Percentiles rank a stretch among this genome's conserved stretches.
Conservation (phyloP, 2,888 invertebrate genomes). For the Oscheius sp. region DNA sequence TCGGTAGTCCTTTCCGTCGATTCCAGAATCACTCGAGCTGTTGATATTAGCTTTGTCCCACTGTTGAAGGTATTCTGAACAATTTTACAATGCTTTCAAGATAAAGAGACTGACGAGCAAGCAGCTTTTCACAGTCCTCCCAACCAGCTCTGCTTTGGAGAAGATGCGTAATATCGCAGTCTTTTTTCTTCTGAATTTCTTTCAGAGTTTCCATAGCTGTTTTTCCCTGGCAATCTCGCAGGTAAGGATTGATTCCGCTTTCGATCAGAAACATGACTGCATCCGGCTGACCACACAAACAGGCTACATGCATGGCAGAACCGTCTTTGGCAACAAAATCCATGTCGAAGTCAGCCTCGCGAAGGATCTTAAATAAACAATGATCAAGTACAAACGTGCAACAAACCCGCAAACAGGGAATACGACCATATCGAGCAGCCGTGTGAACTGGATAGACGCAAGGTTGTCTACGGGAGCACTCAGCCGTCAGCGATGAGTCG, state of each 20-base stretch:
- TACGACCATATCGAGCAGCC: conserved; percentile 83
- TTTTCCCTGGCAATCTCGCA: conserved; percentile 84
- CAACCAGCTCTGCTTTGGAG: conserved; percentile 76
- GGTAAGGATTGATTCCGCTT: conserved; percentile 73
- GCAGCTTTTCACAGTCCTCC: conserved; percentile 56
- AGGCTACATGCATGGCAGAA: conserved; percentile 73
- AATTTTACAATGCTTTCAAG: not conserved
- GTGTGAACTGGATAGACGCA: conserved; percentile 81
- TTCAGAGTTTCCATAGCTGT: conserved; percentile 88
- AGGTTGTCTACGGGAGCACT: conserved; percentile 46
- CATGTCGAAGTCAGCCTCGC: conserved; percentile 81
- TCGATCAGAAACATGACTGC: conserved; percentile 69
- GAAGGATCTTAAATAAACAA: conserved; percentile 74
- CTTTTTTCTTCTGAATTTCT: conserved; percentile 88
- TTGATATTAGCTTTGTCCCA: conserved; percentile 21
- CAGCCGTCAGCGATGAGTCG: conserved; percentile 47
- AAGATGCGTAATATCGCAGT: conserved; percentile 86
- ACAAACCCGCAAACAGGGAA: conserved; percentile 73
- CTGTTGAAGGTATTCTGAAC: conserved; percentile 21
- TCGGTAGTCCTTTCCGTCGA: conserved; percentile 52
- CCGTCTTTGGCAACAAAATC: conserved; percentile 76
- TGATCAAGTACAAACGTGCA: too few relatives aligned
- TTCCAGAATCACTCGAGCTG: conserved; percentile 45
- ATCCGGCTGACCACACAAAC: conserved; percentile 70
- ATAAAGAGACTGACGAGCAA: conserved; percentile 43